phyloP scores from a whole-genome alignment of 1,140 invertebrate species.

The Planococcus citri region DNA sequence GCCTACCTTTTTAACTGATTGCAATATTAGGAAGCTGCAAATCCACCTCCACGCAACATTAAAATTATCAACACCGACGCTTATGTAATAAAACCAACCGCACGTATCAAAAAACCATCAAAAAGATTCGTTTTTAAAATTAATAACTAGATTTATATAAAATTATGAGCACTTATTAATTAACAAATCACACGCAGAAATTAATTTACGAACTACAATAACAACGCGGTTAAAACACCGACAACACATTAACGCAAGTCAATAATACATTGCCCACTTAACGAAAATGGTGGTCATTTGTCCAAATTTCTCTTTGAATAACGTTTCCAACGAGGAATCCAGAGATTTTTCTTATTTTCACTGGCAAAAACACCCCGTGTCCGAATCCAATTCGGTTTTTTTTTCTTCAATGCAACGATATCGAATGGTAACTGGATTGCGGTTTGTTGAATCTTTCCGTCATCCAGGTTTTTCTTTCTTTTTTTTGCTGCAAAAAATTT shows the following conservation, averaged over 20 bases:
- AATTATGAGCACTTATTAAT: background rate
- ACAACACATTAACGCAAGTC: slow-evolving; percentile 18
- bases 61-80: background rate
- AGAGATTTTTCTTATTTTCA: background rate
- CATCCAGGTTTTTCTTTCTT: no score
- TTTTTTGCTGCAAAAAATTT: no score
- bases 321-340: background rate
- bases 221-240: slow-evolving; percentile 19
- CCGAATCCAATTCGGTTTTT: background rate
- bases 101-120: background rate
- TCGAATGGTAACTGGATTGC: no score
- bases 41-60: background rate
- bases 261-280: slow-evolving; percentile 20
- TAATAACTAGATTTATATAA: background rate
- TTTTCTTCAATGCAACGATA: background rate
- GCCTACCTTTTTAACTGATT: background rate
- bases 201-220: slow-evolving; percentile 18
- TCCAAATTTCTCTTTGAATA: slow-evolving; percentile 2
- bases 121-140: background rate
- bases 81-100: background rate
- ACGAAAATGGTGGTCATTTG: slow-evolving; percentile 19
- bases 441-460: no score
- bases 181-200: slow-evolving; percentile 8
- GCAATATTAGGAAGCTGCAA: background rate
- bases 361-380: background rate